Evolutionary conservation across 2,113 vertebrate species (phyloP).

Genomic region (Origma solitaria): DNA sequence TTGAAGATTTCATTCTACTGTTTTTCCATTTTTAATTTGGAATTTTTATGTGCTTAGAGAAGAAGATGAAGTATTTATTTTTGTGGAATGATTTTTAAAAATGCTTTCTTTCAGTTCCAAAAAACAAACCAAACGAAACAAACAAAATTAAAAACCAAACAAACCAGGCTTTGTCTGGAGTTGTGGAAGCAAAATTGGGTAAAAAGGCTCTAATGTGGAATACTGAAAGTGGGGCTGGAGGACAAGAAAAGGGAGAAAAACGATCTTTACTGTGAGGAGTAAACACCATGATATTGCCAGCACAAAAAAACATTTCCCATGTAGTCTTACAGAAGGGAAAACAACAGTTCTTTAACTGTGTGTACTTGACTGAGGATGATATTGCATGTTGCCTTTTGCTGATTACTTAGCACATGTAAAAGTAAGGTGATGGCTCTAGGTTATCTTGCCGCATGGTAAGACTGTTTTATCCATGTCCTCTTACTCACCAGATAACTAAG

Average conservation of each 20-base stretch:
- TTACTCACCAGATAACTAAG: not conserved
- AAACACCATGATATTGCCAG: not conserved
- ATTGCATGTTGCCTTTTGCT: rapidly evolving
- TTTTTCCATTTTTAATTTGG: not conserved
- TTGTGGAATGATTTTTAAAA: not conserved
- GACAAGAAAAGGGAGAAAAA: not conserved
- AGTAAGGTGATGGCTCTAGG: not conserved
- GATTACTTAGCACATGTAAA: not conserved
- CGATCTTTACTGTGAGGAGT: not conserved
- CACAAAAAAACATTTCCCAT: not conserved
- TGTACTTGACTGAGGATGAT: rapidly evolving
- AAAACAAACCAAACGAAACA: not conserved
- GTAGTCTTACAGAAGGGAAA: not conserved
- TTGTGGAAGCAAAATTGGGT: not conserved
- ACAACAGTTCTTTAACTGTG: not conserved
- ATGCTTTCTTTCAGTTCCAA: not conserved
- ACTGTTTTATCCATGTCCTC: not conserved
- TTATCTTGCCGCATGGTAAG: not conserved
- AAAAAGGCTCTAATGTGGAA: not conserved
- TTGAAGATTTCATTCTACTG: not conserved
- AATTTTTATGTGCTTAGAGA: not conserved
- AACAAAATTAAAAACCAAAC: not conserved
- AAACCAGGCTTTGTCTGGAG: not conserved
- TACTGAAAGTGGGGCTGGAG: not conserved
- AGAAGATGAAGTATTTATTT: not conserved